Evolutionary conservation across 1,140 invertebrate genomes (phyloP), one percentile per base, ranked within the genome.

Genomic region (Drosophila funebris): DNA sequence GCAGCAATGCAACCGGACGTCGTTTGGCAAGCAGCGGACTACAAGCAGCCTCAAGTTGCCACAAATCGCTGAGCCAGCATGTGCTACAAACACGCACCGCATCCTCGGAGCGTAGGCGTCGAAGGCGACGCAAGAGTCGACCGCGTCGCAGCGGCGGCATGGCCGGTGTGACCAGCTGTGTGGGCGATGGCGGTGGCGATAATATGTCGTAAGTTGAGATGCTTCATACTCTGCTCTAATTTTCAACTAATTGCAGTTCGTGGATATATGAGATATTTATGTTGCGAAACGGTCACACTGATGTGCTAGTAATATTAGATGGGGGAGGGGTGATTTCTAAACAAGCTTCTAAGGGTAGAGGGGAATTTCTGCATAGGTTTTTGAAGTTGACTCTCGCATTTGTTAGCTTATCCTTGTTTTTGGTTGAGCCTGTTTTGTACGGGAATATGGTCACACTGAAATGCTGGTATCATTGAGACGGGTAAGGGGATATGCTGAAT

Each of bases 141-240:
- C 90, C 87, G 24, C 76, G 90, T 41, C 78, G 90, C 7, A 76
- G 87, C 36, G 83, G 83, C 39, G 87, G 84, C 16, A 90, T 90
- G 41, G 78, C 73, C 22, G 66, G 70, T 22, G 83, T 88, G 5
- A 89, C 84, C 64, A 90, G 85, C 48, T 90, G 90, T 60, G 90
- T 90, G 0, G 87, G 85, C 13, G 90, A 90, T 52, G 58, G 48
- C 4, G 83, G 90, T n/a, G 89, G 83, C 31, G 90, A 91, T 74
- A 91, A 91, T 72, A 91, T 91, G 90, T 90, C 90, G 90, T 91
- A 89, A 91, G 90, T 90, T n/a, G n/a, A n/a, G n/a, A 36, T 22
- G 24, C 6, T 27, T n/a, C n/a, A n/a, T n/a, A n/a, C n/a, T n/a
- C n/a, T n/a, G n/a, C 24, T 6, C 24, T 4, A 3, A 14, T 16